A percentile compares a stretch with the other conserved stretches of the same genome.
phyloP scores from a whole-genome alignment of 2,113 vertebrate species.

The Oryzias woworae region DNA sequence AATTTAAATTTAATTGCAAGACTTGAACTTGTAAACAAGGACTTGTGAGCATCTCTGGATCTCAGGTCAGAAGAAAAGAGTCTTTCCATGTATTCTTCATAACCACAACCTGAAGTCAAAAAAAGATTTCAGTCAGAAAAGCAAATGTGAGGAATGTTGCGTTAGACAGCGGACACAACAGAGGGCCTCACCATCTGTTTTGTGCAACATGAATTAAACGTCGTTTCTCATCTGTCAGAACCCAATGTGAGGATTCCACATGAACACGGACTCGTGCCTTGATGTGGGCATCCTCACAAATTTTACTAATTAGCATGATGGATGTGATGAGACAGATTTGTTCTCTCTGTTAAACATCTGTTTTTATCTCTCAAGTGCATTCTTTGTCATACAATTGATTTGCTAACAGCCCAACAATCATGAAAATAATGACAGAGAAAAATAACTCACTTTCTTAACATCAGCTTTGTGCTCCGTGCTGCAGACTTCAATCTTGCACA shows the following conservation, averaged over 20 bases:
- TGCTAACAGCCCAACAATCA: no score
- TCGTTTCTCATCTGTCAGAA: not conserved
- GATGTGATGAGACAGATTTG: constrained; percentile 8
- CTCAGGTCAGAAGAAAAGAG: no score
- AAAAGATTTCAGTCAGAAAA: constrained; percentile 15
- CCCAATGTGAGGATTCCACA: not conserved
- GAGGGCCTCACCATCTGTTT: constrained; percentile 5
- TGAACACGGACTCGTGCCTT: constrained; percentile 1
- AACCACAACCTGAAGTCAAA: not conserved
- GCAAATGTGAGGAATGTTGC: not conserved
- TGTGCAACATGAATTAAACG: not conserved
- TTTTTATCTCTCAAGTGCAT: not conserved
- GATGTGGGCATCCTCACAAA: constrained; percentile 10
- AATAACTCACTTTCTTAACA: no score
- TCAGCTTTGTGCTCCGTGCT: no score
- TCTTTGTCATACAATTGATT: not conserved
- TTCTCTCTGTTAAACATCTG: not conserved
- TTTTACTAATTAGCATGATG: constrained; percentile 27
- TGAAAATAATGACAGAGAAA: no score
- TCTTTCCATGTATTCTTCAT: no score
- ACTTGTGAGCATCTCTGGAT: no score
- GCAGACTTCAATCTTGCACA: no score
- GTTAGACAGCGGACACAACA: constrained; percentile 17
- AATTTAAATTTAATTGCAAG: no score
- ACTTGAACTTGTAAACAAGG: no score